phyloP scores from a whole-genome alignment of 2,113 vertebrate genomes.

The Microcebus jonahi region DNA sequence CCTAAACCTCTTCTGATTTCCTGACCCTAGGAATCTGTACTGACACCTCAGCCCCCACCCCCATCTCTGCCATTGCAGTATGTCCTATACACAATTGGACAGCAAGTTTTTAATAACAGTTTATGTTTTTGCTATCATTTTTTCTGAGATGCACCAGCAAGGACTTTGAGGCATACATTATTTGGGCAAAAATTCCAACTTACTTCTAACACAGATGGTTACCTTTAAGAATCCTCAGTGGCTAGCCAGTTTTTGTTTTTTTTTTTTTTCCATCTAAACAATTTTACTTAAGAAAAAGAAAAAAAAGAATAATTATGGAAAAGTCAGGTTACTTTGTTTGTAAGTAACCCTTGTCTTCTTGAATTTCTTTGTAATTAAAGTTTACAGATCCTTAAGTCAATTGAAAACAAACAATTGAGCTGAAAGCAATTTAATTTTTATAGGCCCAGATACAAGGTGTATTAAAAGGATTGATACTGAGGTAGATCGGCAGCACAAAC shows the following conservation, averaged over 20 bases:
- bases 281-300: not conserved
- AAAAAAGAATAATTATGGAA: not conserved
- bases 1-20: not conserved
- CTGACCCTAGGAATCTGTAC: not conserved
- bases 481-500: not conserved
- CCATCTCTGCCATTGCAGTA: not conserved
- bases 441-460: not conserved
- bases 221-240: not conserved
- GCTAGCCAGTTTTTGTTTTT: not conserved
- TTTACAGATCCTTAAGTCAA: not conserved
- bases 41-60: not conserved
- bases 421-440: conserved; percentile 33
- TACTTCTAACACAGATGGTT: not conserved
- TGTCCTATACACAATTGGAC: not conserved
- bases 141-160: not conserved
- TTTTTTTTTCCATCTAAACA: not conserved
- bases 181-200: not conserved
- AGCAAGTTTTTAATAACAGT: not conserved
- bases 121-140: not conserved
- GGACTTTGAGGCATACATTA: not conserved
- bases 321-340: not conserved
- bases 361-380: not conserved
- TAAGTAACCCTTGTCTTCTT: not conserved
- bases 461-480: not conserved
- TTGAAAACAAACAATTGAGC: conserved; percentile 23